Percentiles rank a stretch among this genome's conserved stretches.
These are phyloP conservation scores for Tragelaphus buxtoni DNA, from an alignment of 2,113 vertebrate genomes.

Conservation along the genomic window DNA sequence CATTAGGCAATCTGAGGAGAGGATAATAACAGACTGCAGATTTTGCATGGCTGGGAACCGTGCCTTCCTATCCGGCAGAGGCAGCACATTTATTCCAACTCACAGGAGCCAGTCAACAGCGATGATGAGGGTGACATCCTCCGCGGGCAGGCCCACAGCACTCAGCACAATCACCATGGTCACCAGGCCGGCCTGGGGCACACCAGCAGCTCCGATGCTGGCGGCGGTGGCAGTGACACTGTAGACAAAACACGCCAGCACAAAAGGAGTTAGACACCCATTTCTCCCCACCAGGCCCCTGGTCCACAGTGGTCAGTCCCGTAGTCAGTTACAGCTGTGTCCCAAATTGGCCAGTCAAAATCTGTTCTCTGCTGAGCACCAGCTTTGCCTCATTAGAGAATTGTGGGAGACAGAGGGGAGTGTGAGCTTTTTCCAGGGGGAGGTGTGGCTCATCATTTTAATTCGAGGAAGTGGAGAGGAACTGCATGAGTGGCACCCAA, in stretches of 20 bases:
- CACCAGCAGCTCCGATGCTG: slow-evolving; percentile 95
- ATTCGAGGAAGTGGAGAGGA: background rate
- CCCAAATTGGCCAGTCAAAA: background rate
- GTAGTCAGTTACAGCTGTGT: background rate
- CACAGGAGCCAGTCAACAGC: slow-evolving; percentile 99
- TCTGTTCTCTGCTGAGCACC: background rate
- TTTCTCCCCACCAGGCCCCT: background rate
- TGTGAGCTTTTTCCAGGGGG: background rate
- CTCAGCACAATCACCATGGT: slow-evolving; percentile 99
- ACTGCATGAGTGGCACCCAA: background rate
- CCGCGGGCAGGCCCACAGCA: slow-evolving; percentile 92
- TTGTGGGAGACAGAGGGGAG: background rate
- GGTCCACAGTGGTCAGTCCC: background rate
- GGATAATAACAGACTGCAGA: background rate
- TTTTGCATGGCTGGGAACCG: background rate
- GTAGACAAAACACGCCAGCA: slow-evolving; percentile 58
- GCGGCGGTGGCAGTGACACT: slow-evolving; percentile 97
- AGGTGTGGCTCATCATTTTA: background rate
- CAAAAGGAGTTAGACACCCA: slow-evolving; percentile 48
- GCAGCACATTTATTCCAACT: slow-evolving; percentile 76
- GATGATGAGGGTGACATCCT: slow-evolving; percentile 95
- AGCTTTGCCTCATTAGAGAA: background rate
- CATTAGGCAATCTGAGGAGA: background rate
- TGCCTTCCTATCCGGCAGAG: background rate
- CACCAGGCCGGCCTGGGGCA: slow-evolving; percentile 96